phyloP scores from a whole-genome alignment of 2,797 vertebrate species.

The Phoeniculus purpureus region DNA sequence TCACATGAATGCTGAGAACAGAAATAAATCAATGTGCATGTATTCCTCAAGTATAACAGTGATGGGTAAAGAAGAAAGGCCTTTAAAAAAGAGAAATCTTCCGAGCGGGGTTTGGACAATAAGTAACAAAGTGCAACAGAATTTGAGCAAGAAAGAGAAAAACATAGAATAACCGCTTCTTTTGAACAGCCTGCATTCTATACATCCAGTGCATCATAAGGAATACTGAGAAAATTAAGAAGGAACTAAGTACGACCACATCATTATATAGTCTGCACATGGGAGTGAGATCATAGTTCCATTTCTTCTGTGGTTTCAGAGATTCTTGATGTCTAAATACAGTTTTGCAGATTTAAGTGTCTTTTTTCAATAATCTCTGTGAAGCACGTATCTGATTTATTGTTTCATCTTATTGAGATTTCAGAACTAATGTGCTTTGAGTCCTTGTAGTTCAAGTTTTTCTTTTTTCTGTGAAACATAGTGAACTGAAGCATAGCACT shows the following conservation, averaged over 20 bases:
- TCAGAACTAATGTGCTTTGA: neutral
- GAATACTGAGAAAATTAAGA: neutral
- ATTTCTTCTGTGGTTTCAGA: neutral
- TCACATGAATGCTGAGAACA: neutral
- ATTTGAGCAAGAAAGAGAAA: neutral
- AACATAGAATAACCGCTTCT: neutral
- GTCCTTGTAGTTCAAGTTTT: neutral
- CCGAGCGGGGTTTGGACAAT: neutral
- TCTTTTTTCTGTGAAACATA: neutral
- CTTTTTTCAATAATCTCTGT: neutral
- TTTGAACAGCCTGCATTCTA: neutral
- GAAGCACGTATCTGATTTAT: neutral
- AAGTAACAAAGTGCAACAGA: neutral
- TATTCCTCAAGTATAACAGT: neutral
- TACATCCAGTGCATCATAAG: accelerated
- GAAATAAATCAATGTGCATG: neutral
- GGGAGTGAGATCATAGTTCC: neutral
- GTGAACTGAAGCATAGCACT: neutral
- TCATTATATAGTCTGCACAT: neutral
- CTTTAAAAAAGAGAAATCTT: neutral
- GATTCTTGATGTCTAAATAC: neutral
- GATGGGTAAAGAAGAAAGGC: neutral
- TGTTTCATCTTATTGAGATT: neutral
- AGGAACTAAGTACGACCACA: neutral
- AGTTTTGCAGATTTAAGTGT: neutral